Base-by-base conservation (phyloP, 2,113 vertebrate species). In the Coregonus clupeaformis region DNA sequence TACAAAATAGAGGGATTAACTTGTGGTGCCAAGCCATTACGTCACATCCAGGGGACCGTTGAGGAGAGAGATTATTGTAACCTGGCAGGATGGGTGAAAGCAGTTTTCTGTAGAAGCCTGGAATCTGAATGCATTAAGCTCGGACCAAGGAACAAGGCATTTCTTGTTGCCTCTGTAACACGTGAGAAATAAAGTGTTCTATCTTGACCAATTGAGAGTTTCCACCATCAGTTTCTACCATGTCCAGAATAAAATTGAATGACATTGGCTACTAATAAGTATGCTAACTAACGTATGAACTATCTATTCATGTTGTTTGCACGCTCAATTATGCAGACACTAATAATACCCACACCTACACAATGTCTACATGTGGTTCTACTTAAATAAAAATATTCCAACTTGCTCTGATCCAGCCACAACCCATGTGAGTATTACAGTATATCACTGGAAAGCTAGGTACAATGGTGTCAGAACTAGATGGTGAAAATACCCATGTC, bases 401-500 rank as follows among this genome's bases (percentile, higher is more conserved):
- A 68, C 30, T 42, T 30, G 6, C 18, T 68, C 7, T 42, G 3
- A 79, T 69, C 47, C 64, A 77, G 45, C n/a, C 49, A 25, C 22
- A 68, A 30, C 25, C 62, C 7, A 45, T 80, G 68, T 76, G 74
- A 81, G 59, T 72, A 62, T 67, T 71, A 42, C 7, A 42, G 36
- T 42, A 76, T 87, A 89, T 88, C 87, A 85, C 85, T 87, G 82
- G 78, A 76, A 72, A 74, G 78, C 78, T 74, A 11, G 9, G 36
- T 11, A 75, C 71, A 84, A 75, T 87, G 83, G 87, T 79, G 76
- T 82, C 75, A 88, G 77, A 84, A 71, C 27, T 11, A 85, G 83
- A 87, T 81, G 82, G 85, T 87, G 81, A 88, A 80, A 86, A 87
- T 84, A 80, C 72, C 80, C 62, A 79, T 82, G 85, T 90, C 78